Base-by-base conservation (phyloP, 2,888 invertebrate species). In the Epicampocera succincta region DNA sequence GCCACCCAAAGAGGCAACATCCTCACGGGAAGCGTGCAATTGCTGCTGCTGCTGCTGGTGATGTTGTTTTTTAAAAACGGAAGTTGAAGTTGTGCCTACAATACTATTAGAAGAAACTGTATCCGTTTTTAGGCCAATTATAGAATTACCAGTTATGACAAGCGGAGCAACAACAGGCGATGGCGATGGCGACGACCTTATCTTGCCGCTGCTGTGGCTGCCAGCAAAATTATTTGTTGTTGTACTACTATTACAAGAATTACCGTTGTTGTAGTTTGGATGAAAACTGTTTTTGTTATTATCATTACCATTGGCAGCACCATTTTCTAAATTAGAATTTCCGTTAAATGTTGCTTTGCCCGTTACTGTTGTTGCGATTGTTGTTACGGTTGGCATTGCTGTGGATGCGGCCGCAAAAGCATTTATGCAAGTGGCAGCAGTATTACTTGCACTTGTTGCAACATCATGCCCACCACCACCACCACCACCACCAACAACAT, bases 311-410 rank as follows among this genome's bases (percentile, higher is more conserved):
- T 86, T 86, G 86, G 84, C 85, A 85, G 85, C 84, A 85, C 88
- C 86, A 87, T 86, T 88, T 82, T 82, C 82, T 86, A 87, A 86
- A 89, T 85, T 89, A 81, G 88, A 86, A 86, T 89, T 88, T 89
- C 88, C 88, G 89, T 89, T 89, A 87, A 89, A 89, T 87, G 89
- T 85, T 84, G 88, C 86, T 85, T 86, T 88, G 87, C 87, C 85
- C 83, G 89, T 87, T 85, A 85, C 77, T n/a, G 54, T 15, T 44
- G 66, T 40, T 33, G 78, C 48, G 3, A 48, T 29, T 40, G 38
- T 46, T 15, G 73, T 52, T 13, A 46, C 12, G 19, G 38, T 50
- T 19, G 73, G 29, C 9, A 56, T 17, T 48, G 54, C 60, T 21
- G 38, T 50, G 58, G 65, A 52, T 76, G 66, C 15, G 9, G 63